phyloP scores from a whole-genome alignment of 2,888 invertebrate genomes.

The Melieria omissa region DNA sequence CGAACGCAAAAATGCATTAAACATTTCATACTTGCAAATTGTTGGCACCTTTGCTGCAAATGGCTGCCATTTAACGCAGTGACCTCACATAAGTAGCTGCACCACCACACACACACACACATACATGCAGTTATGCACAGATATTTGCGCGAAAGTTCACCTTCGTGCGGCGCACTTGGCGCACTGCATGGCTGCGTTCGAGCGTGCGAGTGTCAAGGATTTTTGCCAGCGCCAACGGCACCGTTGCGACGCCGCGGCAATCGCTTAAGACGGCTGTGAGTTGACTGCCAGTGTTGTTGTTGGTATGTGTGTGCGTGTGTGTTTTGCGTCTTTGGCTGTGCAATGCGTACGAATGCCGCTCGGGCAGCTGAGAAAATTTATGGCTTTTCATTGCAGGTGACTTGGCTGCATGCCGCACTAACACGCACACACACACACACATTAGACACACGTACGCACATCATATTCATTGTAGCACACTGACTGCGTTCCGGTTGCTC shows the following conservation, averaged over 20 bases:
- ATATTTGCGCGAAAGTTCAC: background rate
- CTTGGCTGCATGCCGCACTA: too few relatives aligned
- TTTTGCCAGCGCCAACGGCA: background rate
- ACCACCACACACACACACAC: slow-evolving; percentile 4
- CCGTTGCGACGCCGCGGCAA: too few relatives aligned
- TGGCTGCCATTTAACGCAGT: slow-evolving; percentile 22
- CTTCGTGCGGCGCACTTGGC: background rate
- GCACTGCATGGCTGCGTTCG: background rate
- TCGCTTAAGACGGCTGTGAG: background rate
- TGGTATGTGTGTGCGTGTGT: slow-evolving; percentile 14
- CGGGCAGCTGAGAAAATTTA: background rate
- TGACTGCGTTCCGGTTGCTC: too few relatives aligned
- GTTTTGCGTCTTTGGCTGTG: slow-evolving; percentile 1
- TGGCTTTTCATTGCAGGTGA: too few relatives aligned
- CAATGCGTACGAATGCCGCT: background rate
- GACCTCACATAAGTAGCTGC: slow-evolving; percentile 25
- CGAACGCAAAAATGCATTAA: too few relatives aligned
- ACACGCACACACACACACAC: too few relatives aligned
- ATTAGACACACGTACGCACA: too few relatives aligned
- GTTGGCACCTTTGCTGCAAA: background rate
- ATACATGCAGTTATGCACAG: background rate
- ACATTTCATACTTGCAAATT: too few relatives aligned
- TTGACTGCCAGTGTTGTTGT: background rate
- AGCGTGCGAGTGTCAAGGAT: slow-evolving; percentile 8
- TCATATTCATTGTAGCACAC: too few relatives aligned